Evolutionary conservation across 1,140 invertebrate genomes (phyloP).

Genomic region (Bombus terrestris): DNA sequence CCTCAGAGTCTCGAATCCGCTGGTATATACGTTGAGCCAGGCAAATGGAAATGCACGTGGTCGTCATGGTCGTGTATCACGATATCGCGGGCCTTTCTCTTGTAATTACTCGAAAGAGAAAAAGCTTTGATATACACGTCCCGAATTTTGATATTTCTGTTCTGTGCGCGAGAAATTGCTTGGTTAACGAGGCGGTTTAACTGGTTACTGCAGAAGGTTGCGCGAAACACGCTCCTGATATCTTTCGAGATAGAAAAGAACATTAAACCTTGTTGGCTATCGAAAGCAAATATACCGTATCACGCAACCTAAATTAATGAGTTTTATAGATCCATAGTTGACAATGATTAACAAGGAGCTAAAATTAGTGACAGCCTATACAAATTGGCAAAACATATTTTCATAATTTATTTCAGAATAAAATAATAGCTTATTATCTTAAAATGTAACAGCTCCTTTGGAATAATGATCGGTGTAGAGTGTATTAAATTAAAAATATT

Average conservation of each 20-base stretch:
- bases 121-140: background rate
- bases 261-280: background rate
- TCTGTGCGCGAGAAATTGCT: background rate
- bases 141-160: constrained; percentile 16
- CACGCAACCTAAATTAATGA: background rate
- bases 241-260: background rate
- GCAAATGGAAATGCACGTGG: constrained; percentile 24
- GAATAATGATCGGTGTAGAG: no score
- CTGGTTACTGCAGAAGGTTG: background rate
- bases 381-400: no score
- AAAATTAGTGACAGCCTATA: no score
- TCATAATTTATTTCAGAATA: no score
- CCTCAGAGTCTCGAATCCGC: background rate
- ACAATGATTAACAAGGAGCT: no score
- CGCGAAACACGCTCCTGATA: background rate
- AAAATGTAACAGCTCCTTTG: no score
- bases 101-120: constrained; percentile 18
- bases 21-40: background rate
- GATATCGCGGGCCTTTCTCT: constrained; percentile 34
- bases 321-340: no score
- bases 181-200: background rate
- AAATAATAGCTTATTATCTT: no score
- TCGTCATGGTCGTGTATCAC: constrained; percentile 7
- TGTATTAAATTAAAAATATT: no score
- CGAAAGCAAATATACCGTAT: background rate